Conservation (phyloP, 2,113 vertebrate species). For the Pardalotus punctatus region DNA sequence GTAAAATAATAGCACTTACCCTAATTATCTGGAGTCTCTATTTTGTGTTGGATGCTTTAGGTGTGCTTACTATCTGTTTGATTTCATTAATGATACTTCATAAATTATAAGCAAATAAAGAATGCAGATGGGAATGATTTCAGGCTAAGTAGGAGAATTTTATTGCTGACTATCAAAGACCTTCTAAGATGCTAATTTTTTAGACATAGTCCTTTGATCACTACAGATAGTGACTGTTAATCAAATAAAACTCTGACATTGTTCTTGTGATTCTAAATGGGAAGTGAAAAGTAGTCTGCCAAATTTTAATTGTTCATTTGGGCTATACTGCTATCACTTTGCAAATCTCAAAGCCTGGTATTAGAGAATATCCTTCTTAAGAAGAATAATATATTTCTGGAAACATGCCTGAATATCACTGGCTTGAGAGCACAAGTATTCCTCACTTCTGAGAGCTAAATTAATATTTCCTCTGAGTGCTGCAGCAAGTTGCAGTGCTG, state of each 20-base stretch:
- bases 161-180: slow-evolving; percentile 41
- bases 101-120: slow-evolving; percentile 31
- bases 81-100: slow-evolving; percentile 42
- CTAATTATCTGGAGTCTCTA: slow-evolving; percentile 28
- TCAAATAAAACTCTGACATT: slow-evolving; percentile 31
- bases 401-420: neutral
- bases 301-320: slow-evolving; percentile 35
- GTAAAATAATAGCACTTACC: slow-evolving; percentile 43
- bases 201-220: slow-evolving; percentile 31
- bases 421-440: neutral
- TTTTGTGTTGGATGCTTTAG: slow-evolving; percentile 37
- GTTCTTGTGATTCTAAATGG: neutral
- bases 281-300: slow-evolving; percentile 16
- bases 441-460: neutral
- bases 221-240: slow-evolving; percentile 14
- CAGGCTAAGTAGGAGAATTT: slow-evolving; percentile 5
- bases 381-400: neutral
- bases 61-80: slow-evolving; percentile 38
- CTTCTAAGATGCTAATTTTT: slow-evolving; percentile 48
- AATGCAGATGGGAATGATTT: slow-evolving; percentile 35
- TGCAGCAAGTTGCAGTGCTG: neutral
- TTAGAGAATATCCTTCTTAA: neutral
- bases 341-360: slow-evolving; percentile 4
- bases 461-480: neutral
- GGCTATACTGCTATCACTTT: neutral